Evolutionary conservation across 2,797 vertebrate species (phyloP).

Genomic region (Vireo griseus): DNA sequence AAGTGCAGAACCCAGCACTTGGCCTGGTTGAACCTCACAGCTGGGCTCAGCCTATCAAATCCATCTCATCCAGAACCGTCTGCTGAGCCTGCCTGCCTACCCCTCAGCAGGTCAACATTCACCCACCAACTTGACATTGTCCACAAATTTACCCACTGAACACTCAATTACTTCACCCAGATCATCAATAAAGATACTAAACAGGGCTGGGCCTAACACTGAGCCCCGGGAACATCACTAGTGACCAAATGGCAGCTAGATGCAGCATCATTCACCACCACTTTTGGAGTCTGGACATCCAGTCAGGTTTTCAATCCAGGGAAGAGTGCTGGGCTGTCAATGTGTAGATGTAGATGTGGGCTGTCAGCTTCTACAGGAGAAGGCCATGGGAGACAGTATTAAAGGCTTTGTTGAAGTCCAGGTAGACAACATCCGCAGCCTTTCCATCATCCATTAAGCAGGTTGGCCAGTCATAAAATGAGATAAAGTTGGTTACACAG

Average conservation of each 20-base stretch:
- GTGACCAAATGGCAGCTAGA: too few species aligned
- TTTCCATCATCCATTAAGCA: not conserved
- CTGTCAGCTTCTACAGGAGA: not conserved
- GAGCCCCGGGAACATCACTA: not conserved
- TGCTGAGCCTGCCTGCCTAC: not conserved
- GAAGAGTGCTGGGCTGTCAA: too few species aligned
- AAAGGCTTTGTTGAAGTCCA: not conserved
- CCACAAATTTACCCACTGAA: not conserved
- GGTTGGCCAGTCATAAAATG: not conserved
- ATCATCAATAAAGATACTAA: not conserved
- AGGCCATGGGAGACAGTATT: not conserved
- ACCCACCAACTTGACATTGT: not conserved
- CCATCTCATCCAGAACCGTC: not conserved
- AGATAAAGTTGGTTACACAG: not conserved
- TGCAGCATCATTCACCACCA: not conserved
- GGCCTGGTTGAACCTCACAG: not conserved
- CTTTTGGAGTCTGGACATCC: not conserved
- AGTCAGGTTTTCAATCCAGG: not conserved
- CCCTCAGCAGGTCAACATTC: not conserved
- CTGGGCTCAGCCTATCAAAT: not conserved
- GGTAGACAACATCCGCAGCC: not conserved
- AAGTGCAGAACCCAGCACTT: not conserved
- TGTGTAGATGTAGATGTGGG: too few species aligned
- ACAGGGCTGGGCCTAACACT: not conserved
- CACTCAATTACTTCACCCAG: not conserved